Conservation (phyloP, 2,888 invertebrate genomes). For the Halictus quadricinctus region DNA sequence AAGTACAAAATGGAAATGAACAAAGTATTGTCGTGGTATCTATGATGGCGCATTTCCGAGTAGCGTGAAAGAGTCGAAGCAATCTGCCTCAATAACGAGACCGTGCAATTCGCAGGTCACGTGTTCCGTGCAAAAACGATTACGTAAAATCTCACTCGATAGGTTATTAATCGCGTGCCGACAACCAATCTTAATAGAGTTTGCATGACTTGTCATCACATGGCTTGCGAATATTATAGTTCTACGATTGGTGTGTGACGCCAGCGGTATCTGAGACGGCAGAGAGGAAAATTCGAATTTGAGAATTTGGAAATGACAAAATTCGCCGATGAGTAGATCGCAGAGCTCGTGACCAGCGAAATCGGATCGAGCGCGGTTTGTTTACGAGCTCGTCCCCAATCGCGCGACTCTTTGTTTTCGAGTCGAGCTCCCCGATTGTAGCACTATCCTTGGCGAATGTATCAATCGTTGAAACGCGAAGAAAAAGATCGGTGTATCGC, state of each 20-base stretch:
- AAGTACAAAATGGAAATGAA: no score
- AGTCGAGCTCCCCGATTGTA: slow-evolving; percentile 16
- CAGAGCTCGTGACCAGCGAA: background rate
- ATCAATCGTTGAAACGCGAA: slow-evolving; percentile 33
- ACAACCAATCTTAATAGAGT: slow-evolving; percentile 8
- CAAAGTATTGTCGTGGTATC: no score
- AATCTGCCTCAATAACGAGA: background rate
- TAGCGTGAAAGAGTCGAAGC: background rate
- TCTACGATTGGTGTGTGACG: background rate
- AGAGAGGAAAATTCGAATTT: background rate
- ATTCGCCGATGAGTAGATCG: background rate
- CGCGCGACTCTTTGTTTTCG: slow-evolving; percentile 41
- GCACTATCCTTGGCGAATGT: slow-evolving; percentile 18
- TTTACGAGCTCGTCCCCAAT: slow-evolving; percentile 44
- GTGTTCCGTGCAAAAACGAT: background rate
- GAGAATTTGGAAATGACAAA: background rate
- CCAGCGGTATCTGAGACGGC: background rate
- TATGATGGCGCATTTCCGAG: no score
- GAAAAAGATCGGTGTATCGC: slow-evolving; percentile 9
- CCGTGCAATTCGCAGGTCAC: background rate
- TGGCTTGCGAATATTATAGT: slow-evolving; percentile 4
- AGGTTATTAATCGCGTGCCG: slow-evolving; percentile 21
- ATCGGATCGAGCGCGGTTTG: slow-evolving; percentile 19
- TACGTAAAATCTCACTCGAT: background rate
- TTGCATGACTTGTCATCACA: background rate